phyloP scores from a whole-genome alignment of 1,140 invertebrate species.

The Eurosta solidaginis region DNA sequence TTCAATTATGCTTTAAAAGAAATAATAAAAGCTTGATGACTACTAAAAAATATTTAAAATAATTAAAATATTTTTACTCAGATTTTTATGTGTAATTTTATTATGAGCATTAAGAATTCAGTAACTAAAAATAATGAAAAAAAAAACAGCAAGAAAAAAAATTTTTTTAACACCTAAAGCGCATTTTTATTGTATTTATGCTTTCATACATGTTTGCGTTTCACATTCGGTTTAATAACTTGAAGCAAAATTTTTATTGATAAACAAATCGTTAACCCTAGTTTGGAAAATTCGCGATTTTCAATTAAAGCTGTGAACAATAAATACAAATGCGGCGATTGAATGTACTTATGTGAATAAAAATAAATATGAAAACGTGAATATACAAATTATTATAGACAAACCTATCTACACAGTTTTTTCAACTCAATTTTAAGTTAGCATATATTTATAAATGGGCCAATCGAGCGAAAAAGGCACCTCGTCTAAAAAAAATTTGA shows the following conservation, averaged over 20 bases:
- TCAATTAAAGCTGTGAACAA: not conserved
- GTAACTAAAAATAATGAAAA: not conserved
- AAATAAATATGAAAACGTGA: not conserved
- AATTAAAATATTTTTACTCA: not conserved
- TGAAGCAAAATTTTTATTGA: conserved; percentile 4
- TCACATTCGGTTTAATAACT: not conserved
- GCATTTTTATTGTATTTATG: not conserved
- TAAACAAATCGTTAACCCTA: conserved; percentile 26
- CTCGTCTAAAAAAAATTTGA: too few species aligned
- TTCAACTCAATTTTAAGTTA: too few species aligned
- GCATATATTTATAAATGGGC: too few species aligned
- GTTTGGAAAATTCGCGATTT: not conserved
- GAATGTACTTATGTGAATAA: not conserved
- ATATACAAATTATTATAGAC: too few species aligned
- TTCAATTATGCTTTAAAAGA: too few species aligned
- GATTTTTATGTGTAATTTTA: not conserved
- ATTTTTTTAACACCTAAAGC: not conserved
- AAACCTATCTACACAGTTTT: too few species aligned
- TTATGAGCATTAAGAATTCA: not conserved
- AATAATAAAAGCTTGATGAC: too few species aligned
- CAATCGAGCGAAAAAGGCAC: too few species aligned
- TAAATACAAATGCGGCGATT: too few species aligned
- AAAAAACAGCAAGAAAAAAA: not conserved
- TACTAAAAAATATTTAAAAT: too few species aligned
- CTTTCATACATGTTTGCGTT: not conserved